Base-by-base conservation (phyloP, 2,797 vertebrate genomes). In the Sebastes diploproa region DNA sequence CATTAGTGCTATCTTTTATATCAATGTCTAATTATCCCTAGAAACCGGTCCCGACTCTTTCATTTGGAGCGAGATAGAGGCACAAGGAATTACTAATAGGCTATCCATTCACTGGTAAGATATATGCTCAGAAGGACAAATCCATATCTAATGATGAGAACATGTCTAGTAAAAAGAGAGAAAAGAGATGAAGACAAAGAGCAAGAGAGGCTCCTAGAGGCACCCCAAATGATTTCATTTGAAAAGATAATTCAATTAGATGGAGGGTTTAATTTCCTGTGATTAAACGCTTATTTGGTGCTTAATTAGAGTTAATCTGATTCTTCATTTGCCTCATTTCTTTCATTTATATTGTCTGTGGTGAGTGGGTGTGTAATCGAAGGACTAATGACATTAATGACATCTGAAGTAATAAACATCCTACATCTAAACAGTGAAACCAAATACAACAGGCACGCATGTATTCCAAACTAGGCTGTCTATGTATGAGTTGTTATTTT, bases 211-310 rank as follows among this genome's bases (percentile, higher is more conserved):
- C 69, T 87, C 73, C 71, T 63, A 27, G 58, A 88, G 81, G 72
- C 76, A 63, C 25, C 22, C 60, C 56, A 42, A 89, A 78, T 62
- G 46, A 88, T 89, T 89, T 82, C 82, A 92, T 91, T 92, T 84
- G 27, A 78, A 88, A 86, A 76, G 77, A 86, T 88, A 85, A 93
- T 92, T 89, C 63, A 91, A 89, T 93, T 88, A 88, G 60, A 91
- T 76, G 3, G 22, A 22, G 56, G 70, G 81, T 79, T 71, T 91
- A 75, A 91, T 90, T 92, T 85, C 36, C 63, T 20, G 1, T 72
- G 50, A 80, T 80, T 84, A 63, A 63, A 77, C 1, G 54, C 84
- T 88, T 84, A 89, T 89, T 88, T 91, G 77, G 63, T 80, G 81
- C 73, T 74, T 88, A 86, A 94, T 92, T 87, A 82, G 58, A 84